phyloP scores from a whole-genome alignment of 1,140 invertebrate genomes.

The Zaprionus lachaisei region DNA sequence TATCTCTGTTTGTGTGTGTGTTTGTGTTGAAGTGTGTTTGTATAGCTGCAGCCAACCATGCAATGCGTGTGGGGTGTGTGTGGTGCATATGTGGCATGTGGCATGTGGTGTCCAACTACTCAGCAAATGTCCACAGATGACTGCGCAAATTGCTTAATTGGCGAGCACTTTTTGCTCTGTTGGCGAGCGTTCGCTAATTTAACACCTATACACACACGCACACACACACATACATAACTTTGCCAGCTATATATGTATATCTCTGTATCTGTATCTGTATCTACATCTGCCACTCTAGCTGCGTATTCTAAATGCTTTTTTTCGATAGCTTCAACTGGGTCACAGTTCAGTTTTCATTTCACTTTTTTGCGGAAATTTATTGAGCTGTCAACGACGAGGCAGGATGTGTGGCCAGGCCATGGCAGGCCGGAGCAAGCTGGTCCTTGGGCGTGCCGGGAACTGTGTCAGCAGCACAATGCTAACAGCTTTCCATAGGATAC shows the following conservation, averaged over 20 bases:
- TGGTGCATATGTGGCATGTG: neutral
- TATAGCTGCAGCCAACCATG: neutral
- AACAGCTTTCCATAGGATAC: slow-evolving; percentile 18
- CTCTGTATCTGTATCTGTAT: slow-evolving; percentile 1
- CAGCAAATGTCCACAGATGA: slow-evolving; percentile 30
- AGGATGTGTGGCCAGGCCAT: slow-evolving; percentile 25
- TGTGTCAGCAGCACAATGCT: slow-evolving; percentile 37
- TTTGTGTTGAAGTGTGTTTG: neutral
- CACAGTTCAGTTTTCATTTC: slow-evolving; percentile 29
- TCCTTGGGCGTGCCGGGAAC: slow-evolving; percentile 13
- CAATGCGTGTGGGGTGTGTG: neutral
- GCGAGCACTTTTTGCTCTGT: slow-evolving; percentile 47
- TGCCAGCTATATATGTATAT: neutral
- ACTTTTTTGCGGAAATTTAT: slow-evolving; percentile 35
- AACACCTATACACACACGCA: slow-evolving; percentile 16
- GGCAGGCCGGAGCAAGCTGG: neutral
- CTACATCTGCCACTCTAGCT: neutral
- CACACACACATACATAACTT: neutral
- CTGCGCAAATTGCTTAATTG: slow-evolving; percentile 66
- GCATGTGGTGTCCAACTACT: neutral
- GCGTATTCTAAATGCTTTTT: slow-evolving; percentile 20
- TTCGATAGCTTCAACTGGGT: slow-evolving; percentile 29
- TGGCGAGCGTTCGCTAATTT: slow-evolving; percentile 20
- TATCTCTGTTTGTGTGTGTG: slow-evolving; percentile 5
- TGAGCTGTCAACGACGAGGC: slow-evolving; percentile 29